These are phyloP conservation scores for Eulemur mongoz DNA, from an alignment of 2,797 vertebrate species.

Conservation along the genomic window DNA sequence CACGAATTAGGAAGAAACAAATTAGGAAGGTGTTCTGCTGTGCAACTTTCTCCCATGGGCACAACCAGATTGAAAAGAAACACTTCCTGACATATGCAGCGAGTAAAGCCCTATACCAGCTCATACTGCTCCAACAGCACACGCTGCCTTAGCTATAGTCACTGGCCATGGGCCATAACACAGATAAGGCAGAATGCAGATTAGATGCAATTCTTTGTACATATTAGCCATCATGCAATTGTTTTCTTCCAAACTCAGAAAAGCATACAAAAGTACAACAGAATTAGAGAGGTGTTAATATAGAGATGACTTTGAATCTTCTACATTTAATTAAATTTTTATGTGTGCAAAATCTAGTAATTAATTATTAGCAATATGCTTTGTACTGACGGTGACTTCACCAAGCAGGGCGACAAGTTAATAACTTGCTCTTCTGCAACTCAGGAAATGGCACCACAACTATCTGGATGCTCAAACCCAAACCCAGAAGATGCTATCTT, in stretches of 20 bases:
- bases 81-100: fast-evolving
- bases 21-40: neutral
- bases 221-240: too few relatives aligned
- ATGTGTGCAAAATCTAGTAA: neutral
- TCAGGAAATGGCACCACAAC: neutral
- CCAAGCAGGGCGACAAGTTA: neutral
- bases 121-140: fast-evolving
- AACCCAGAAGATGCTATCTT: neutral
- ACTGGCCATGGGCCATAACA: fast-evolving
- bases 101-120: fast-evolving
- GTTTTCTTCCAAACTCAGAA: neutral
- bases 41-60: neutral
- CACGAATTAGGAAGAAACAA: neutral
- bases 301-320: neutral
- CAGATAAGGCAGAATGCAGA: neutral
- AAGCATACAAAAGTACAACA: neutral
- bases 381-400: neutral
- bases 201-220: fast-evolving
- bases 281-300: neutral
- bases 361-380: neutral
- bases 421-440: neutral
- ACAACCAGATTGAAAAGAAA: neutral
- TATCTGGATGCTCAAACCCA: neutral
- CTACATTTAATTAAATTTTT: neutral
- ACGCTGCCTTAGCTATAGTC: fast-evolving